Evolutionary conservation across 2,797 vertebrate genomes (phyloP).

Genomic region (Chloroceryle amazona): DNA sequence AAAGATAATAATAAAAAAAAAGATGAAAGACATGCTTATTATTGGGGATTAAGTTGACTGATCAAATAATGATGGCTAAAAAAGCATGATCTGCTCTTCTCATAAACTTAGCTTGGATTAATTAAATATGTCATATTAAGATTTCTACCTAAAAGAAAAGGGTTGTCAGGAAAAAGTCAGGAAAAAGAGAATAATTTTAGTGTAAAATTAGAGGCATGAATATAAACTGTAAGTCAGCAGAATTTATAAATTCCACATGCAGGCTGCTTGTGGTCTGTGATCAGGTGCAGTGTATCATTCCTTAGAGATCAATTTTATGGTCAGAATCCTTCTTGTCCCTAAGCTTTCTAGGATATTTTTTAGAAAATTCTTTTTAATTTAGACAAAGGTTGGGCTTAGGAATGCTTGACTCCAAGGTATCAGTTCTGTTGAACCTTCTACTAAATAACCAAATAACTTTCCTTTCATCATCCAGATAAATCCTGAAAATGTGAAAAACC

Average conservation of each 20-base stretch:
- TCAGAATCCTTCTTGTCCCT: not conserved
- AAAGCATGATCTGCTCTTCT: not conserved
- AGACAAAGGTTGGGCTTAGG: not conserved
- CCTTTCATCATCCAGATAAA: not conserved
- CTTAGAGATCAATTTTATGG: not conserved
- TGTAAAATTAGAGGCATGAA: not conserved
- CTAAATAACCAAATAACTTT: not conserved
- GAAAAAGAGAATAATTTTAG: not conserved
- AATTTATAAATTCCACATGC: not conserved
- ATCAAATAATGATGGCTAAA: not conserved
- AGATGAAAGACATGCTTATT: not conserved
- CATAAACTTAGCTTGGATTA: not conserved
- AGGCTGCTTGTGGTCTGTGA: not conserved
- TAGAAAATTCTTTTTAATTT: not conserved
- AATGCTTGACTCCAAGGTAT: not conserved
- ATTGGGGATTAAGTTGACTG: not conserved
- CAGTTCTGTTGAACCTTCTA: not conserved
- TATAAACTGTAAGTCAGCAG: not conserved
- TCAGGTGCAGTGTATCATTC: not conserved
- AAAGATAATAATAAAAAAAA: not conserved
- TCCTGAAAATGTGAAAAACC: not conserved
- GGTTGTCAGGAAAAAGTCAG: not conserved
- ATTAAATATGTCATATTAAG: not conserved
- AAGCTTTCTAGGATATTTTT: not conserved
- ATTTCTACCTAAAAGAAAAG: not conserved